Conservation (phyloP, 1,140 invertebrate species). For the Ceratoteleas bidentatus region DNA sequence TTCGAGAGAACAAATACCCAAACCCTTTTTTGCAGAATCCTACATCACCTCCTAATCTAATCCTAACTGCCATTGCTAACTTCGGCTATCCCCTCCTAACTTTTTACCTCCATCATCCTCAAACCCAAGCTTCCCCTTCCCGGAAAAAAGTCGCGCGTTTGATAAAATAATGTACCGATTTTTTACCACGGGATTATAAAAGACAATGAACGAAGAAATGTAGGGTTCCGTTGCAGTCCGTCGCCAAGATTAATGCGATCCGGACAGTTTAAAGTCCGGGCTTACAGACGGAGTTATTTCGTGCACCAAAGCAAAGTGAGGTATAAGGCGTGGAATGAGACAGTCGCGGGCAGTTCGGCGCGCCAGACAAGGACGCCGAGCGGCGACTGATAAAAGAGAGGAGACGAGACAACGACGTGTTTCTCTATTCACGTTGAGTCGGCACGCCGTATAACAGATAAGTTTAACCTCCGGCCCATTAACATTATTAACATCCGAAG, state of each 20-base stretch:
- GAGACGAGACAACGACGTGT: conserved; percentile 53
- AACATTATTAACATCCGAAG: conserved; percentile 76
- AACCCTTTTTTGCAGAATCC: no score
- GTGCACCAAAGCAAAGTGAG: conserved; percentile 47
- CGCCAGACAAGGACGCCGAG: conserved; percentile 55
- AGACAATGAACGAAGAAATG: conserved; percentile 47
- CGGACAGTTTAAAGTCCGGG: conserved; percentile 52
- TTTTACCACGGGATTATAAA: conserved; percentile 52
- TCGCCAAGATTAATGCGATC: conserved; percentile 55
- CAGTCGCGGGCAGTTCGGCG: conserved; percentile 25
- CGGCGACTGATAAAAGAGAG: conserved; percentile 56
- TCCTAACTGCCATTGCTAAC: no score
- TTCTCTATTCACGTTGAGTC: conserved; percentile 73
- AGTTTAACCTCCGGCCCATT: conserved; percentile 76
- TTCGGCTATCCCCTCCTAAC: not conserved
- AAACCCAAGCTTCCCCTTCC: no score
- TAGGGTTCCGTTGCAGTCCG: conserved; percentile 39
- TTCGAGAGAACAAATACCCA: no score
- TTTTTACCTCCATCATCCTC: no score
- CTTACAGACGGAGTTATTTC: conserved; percentile 50
- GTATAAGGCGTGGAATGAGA: conserved; percentile 56
- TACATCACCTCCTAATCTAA: no score
- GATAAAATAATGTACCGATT: conserved; percentile 18
- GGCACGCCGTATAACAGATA: conserved; percentile 73
- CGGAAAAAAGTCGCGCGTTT: not conserved